phyloP scores from a whole-genome alignment of 2,888 invertebrate species.

The Atethmia centrago region DNA sequence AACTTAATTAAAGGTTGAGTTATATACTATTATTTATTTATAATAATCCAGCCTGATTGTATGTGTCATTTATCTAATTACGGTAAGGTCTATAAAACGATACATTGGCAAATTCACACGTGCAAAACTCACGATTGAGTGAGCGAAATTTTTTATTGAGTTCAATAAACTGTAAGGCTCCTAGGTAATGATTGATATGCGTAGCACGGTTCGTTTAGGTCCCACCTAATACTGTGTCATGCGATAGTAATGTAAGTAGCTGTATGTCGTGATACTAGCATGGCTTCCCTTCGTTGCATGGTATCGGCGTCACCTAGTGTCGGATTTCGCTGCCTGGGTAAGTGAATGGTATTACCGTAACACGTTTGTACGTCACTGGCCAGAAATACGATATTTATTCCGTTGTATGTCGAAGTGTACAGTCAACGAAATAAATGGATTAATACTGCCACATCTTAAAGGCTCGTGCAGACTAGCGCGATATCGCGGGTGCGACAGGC shows the following conservation, averaged over 20 bases:
- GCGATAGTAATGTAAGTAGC: constrained; percentile 36
- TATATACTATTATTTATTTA: neutral
- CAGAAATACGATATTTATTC: constrained; percentile 40
- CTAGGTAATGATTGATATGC: constrained; percentile 49
- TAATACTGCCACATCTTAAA: too few relatives aligned
- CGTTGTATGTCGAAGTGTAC: neutral
- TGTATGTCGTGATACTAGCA: constrained; percentile 30
- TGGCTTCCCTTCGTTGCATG: constrained; percentile 56
- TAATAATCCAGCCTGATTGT: neutral
- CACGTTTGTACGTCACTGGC: neutral
- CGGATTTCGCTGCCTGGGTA: constrained; percentile 43
- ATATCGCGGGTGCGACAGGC: too few relatives aligned
- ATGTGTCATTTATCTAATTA: neutral
- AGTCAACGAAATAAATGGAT: neutral
- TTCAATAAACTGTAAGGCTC: constrained; percentile 54
- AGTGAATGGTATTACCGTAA: constrained; percentile 14
- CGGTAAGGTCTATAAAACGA: constrained; percentile 35
- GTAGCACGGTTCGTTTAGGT: constrained; percentile 23
- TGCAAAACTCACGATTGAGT: constrained; percentile 37
- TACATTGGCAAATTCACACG: constrained; percentile 36
- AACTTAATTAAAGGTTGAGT: neutral
- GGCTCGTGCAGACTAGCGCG: too few relatives aligned
- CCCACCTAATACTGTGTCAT: constrained; percentile 25
- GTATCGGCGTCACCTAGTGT: constrained; percentile 42
- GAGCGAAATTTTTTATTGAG: constrained; percentile 51